These are phyloP conservation scores for Sipha flava DNA, from an alignment of 1,140 invertebrate genomes.

Conservation along the genomic window DNA sequence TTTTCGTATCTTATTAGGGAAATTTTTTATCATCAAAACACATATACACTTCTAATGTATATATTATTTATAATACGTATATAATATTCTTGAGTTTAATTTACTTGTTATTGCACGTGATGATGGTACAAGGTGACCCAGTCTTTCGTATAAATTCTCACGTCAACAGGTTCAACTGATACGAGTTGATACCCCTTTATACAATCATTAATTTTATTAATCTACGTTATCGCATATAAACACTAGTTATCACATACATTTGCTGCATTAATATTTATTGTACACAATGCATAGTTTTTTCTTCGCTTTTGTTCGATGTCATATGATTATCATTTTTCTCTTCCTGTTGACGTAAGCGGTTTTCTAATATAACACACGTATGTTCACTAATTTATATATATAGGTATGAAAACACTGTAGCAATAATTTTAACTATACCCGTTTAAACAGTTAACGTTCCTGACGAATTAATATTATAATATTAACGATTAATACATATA, in stretches of 20 bases:
- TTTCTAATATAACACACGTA: neutral
- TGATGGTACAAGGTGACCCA: slow-evolving; percentile 17
- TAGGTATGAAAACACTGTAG: neutral
- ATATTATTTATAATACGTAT: neutral
- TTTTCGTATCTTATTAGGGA: neutral
- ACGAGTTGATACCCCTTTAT: neutral
- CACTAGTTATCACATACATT: neutral
- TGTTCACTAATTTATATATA: neutral
- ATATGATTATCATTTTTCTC: neutral
- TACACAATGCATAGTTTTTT: neutral
- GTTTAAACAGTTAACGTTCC: no score
- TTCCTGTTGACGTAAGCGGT: neutral
- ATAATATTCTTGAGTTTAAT: neutral
- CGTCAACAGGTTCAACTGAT: neutral
- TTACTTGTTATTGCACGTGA: neutral
- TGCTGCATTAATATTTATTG: neutral
- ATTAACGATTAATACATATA: no score
- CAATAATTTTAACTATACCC: no score
- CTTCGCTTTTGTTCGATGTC: neutral
- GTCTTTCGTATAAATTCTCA: neutral
- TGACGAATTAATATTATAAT: no score
- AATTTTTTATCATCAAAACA: neutral
- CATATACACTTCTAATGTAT: neutral
- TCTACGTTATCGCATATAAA: slow-evolving; percentile 5
- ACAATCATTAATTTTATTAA: neutral